These are phyloP conservation scores for Catharus ustulatus DNA, from an alignment of 2,797 vertebrate species.

Conservation along the genomic window DNA sequence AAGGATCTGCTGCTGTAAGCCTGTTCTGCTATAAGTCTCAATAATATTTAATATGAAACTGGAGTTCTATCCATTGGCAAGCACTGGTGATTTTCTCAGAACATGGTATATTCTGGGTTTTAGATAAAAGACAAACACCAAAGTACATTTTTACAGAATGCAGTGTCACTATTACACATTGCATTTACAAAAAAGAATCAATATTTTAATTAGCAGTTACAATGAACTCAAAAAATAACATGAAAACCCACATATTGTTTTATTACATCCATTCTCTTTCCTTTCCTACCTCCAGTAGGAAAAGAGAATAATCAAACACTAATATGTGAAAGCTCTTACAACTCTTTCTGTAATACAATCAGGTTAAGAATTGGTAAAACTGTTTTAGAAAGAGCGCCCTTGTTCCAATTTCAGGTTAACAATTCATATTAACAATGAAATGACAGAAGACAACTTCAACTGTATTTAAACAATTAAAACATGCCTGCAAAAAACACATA, in stretches of 20 bases:
- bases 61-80: background rate
- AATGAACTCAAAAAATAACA: background rate
- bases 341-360: background rate
- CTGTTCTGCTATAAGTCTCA: background rate
- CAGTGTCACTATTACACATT: background rate
- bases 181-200: background rate
- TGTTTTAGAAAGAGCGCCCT: fast-evolving
- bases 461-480: background rate
- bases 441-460: background rate
- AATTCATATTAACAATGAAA: background rate
- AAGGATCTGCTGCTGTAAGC: background rate
- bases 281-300: background rate
- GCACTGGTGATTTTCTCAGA: background rate
- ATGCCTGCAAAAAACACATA: background rate
- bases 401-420: background rate
- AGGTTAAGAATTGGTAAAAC: background rate
- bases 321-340: background rate
- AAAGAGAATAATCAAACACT: background rate
- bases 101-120: background rate
- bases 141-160: background rate
- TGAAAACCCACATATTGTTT: background rate
- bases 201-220: background rate
- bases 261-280: background rate
- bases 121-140: background rate
- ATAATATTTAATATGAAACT: background rate